Base-by-base conservation (phyloP, 2,888 invertebrate species). In the Hedya salicella region DNA sequence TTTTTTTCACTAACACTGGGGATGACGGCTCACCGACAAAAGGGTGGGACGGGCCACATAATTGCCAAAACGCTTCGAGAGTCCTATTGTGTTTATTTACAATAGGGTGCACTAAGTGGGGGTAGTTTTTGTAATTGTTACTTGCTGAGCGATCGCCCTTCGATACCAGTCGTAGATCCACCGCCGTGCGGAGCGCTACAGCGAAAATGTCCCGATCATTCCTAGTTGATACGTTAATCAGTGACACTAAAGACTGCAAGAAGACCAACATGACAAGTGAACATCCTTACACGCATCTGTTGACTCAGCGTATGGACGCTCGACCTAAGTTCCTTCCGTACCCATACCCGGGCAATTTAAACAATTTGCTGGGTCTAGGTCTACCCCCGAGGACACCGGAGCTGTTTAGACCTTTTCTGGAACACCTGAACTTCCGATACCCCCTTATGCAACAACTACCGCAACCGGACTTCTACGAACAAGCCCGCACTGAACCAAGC, bases 191-290 rank as follows among this genome's bases (percentile, higher is more conserved):
- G 84, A 73, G 73, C 75, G 73, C 25, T 25, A 25, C 71, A 32
- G 69, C 61, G 68, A 59, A 40, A 75, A 96, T 96, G 96, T 96
- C 96, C 68, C 94, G 96, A 73, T 96, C 96, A 71, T 97, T 97
- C 80, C 85, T 96, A 64, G 96, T 97, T 79, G 97, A 97, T 79
- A 95, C 96, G 59, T 86, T 97, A 64, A 95, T 97, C 71, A 95
- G 94, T 89, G 94, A 94, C 65, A 81, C 94, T 48, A 94, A 94
- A 73, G 90, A 92, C 66, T 86, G 85, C 53, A 86, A 87, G 74
- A 85, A 85, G 76, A 75, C 80, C 63, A 83, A 88, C 70, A 73
- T 87, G 76, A 71, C 88, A 72, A 83, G 86, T 85, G 89, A 93
- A 71, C 76, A 88, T 69, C 79, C 87, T n/a, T 88, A 91, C 71